A percentile compares a stretch with the other conserved stretches of the same genome.
phyloP scores from a whole-genome alignment of 2,797 vertebrate species.

The Chaetophractus vellerosus region DNA sequence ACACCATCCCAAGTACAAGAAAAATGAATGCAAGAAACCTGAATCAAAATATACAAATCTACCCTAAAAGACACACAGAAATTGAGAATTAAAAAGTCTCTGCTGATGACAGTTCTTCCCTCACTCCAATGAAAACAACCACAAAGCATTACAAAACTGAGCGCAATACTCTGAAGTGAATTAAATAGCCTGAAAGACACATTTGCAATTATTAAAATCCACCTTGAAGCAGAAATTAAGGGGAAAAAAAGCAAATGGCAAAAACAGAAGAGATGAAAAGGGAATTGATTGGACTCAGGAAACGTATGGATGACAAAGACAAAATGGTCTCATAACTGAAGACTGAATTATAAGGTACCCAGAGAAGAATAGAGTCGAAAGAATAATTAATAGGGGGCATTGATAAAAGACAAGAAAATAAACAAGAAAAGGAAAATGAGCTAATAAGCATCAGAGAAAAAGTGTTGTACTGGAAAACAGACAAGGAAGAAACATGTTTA shows the following conservation, averaged over 20 bases:
- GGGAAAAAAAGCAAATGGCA: not conserved
- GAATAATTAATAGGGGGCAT: not conserved
- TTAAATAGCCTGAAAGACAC: not conserved
- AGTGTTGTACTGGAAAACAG: not conserved
- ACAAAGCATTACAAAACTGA: not conserved
- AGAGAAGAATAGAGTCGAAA: not conserved
- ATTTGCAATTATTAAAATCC: not conserved
- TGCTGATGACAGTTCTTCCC: not conserved
- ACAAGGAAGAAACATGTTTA: not conserved
- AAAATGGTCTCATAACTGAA: not conserved
- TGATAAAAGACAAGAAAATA: not conserved
- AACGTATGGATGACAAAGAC: not conserved
- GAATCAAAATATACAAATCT: not conserved
- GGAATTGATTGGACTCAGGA: not conserved
- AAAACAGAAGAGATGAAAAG: not conserved
- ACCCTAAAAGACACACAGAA: not conserved
- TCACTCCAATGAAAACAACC: not conserved
- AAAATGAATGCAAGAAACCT: not conserved
- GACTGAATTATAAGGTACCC: not conserved
- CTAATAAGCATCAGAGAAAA: not conserved
- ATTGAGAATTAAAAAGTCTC: not conserved
- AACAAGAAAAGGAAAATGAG: not conserved
- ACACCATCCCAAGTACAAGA: not conserved
- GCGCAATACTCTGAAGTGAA: not conserved
- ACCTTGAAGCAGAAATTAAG: conserved; percentile 3